Conservation (phyloP, 1,140 invertebrate genomes). For the Chrysomallon squamiferum region DNA sequence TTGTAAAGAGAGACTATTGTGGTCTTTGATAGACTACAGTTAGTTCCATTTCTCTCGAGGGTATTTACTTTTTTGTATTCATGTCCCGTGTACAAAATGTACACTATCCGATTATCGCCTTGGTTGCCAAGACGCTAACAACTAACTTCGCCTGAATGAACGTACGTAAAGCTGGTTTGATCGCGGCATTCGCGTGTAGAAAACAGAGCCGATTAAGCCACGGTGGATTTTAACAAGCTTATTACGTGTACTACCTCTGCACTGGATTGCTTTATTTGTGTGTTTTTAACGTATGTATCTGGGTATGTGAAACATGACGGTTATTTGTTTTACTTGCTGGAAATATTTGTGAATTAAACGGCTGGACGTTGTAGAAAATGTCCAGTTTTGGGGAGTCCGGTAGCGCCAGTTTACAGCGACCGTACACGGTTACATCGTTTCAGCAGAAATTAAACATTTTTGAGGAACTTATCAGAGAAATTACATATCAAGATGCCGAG, state of each 20-base stretch:
- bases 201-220: too few species aligned
- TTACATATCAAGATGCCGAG: constrained; percentile 55
- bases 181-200: neutral
- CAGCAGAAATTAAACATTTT: constrained; percentile 53
- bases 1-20: too few species aligned
- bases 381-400: constrained; percentile 2
- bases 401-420: constrained; percentile 40
- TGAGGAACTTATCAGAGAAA: constrained; percentile 53
- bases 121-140: constrained; percentile 1
- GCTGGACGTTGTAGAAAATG: neutral
- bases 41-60: too few species aligned
- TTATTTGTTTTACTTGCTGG: neutral
- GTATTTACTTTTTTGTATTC: too few species aligned
- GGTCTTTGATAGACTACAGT: too few species aligned
- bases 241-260: too few species aligned
- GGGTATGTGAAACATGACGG: too few species aligned
- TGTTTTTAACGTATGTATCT: too few species aligned
- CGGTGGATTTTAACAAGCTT: too few species aligned
- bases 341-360: neutral
- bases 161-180: neutral
- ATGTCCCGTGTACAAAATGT: too few species aligned
- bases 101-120: too few species aligned
- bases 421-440: constrained; percentile 55
- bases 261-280: too few species aligned
- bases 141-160: neutral